Base-by-base conservation (phyloP, 2,888 invertebrate genomes). In the Hipparchia sbordonii region DNA sequence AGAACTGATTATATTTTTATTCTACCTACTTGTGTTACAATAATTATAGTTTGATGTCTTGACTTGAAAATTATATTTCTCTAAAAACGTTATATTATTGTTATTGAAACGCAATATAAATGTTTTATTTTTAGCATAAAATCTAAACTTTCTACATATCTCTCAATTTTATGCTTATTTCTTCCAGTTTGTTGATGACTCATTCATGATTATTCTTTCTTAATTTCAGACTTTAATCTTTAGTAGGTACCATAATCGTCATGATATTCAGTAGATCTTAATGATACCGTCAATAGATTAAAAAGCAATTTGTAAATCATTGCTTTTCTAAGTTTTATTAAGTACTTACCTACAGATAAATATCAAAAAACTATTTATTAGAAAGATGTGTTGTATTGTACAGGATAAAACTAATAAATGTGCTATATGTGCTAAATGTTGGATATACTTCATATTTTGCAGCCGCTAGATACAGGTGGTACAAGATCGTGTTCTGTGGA, bases 221-320 rank as follows among this genome's bases (percentile, higher is more conserved):
- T 62, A 62, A 62, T 46, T 45, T 62, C n/a, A 62, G 10, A 7
- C 8, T 48, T 46, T 62, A 13, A 46, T 13, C 61, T 61, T 39
- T 62, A 4, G 10, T n/a, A 59, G 39, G 65, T 12, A 23, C 39
- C 39, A 52, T 65, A 52, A 51, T 33, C 33, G n/a, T 65, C 33
- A 52, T 65, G 2, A 45, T 46, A 63, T 61, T 45, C 45, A 61
- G 12, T 61, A 9, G 33, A 59, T 67, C 59, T 45, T 72, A 69
- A 72, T 62, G 72, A 68, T 61, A 61, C 6, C 13, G 39, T 69
- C 62, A 63, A 45, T 45, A 60, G 51, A 73, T 73, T 69, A 67
- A 70, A 39, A 56, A 48, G 67, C 46, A 39, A 70, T 67, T 70
- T 60, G 51, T 48, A 67, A 67, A 70, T 66, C 66, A 57, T 70